Conservation (phyloP, 92 coral and sea anemone genomes). For the Blastomussa wellsi region DNA sequence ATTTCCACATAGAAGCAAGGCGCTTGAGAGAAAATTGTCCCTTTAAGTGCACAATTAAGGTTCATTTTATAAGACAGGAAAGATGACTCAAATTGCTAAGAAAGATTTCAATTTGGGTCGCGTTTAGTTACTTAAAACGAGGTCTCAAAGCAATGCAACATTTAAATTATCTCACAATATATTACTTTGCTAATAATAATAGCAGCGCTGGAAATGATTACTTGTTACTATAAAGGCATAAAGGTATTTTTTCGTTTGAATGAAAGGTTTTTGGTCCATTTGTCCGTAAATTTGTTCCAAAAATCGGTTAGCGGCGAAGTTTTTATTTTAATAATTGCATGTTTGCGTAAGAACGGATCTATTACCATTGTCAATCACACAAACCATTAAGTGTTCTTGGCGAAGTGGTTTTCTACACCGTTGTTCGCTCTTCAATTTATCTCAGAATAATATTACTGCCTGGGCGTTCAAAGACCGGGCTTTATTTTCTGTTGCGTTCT, state of each 20-base stretch:
- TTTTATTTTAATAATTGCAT: conserved; percentile 80
- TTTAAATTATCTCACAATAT: conserved; percentile 59
- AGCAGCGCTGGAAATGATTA: conserved; percentile 34
- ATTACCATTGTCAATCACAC: conserved; percentile 89
- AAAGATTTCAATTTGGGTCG: conserved; percentile 15
- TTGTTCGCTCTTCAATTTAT: neutral
- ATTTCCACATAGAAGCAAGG: neutral
- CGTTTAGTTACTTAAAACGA: conserved; percentile 52
- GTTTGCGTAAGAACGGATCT: conserved; percentile 83
- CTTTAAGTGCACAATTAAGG: conserved; percentile 14
- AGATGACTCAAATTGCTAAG: conserved; percentile 9
- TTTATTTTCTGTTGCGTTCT: conserved; percentile 21
- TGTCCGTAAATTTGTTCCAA: conserved; percentile 37
- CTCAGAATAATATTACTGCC: conserved; percentile 14
- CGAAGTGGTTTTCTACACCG: conserved; percentile 42
- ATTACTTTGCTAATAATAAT: conserved; percentile 43
- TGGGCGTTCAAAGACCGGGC: neutral
- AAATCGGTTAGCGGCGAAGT: conserved; percentile 58
- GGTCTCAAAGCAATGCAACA: conserved; percentile 63
- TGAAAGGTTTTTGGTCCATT: conserved; percentile 10
- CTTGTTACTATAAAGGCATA: conserved; percentile 40
- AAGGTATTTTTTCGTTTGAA: neutral
- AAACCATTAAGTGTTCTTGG: conserved; percentile 73
- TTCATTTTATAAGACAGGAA: conserved; percentile 28
- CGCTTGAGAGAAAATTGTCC: neutral